Evolutionary conservation across 2,113 vertebrate genomes (phyloP), one percentile per base, ranked within the genome.

Genomic region (Ophiodon elongatus): DNA sequence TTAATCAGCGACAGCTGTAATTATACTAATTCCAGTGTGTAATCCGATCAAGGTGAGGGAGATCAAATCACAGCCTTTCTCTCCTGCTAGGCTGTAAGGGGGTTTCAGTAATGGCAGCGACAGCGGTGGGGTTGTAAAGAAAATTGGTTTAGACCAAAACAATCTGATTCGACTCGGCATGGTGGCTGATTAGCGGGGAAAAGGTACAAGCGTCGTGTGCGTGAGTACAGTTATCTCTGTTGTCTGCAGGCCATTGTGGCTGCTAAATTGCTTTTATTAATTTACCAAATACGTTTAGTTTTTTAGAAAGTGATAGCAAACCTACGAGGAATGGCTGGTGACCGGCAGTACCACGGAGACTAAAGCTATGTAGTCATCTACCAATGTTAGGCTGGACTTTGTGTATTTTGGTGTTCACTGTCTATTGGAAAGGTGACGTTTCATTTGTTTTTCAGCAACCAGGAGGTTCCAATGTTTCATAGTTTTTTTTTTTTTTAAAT

Each of bases 1-100:
- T 94, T 94, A 92, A 95, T 94, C 90, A 91, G 86, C 75, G 75
- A 88, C 88, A 85, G 89, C 84, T 91, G 91, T 94, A 95, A 94
- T 94, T 94, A 94, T 75, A 87, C 84, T 89, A 92, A 92, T 92
- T 91, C 81, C 45, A 79, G 80, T 78, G 90, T 91, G 88, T 93
- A 92, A 95, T 94, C 90, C 88, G 92, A 93, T 90, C 82, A 87
- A 91, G 89, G 91, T 90, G 83, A 86, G 77, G 45, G 69, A 82
- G 91, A 94, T 92, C 79, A 90, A 92, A 94, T 93, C 88, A 84
- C 60, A 74, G 80, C 63, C 70, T 82, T 3, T 73, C 75, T 78
- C 70, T 85, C 79, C 83, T 37, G 59, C 78, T 47, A 21, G 56
- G 59, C 83, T 71, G 81, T 25, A 43, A 19, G 54, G 57, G 66